phyloP scores from a whole-genome alignment of 2,888 invertebrate genomes.

The Quadroppia sp. region DNA sequence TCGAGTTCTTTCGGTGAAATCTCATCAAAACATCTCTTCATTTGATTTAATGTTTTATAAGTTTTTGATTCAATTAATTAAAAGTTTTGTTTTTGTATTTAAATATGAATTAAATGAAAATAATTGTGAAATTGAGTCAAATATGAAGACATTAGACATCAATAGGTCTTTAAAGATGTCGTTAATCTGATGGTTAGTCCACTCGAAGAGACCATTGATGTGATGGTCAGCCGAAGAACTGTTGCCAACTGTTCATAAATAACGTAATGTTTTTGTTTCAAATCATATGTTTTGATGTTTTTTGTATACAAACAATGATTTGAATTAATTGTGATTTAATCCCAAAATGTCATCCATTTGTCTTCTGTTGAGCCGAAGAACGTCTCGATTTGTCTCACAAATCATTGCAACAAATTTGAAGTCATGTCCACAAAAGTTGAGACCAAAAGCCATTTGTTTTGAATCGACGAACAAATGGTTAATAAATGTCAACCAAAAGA shows the following conservation, averaged over 20 bases:
- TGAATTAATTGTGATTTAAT: background rate
- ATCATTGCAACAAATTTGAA: background rate
- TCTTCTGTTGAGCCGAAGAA: background rate
- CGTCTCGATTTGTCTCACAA: background rate
- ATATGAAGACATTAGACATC: too few species aligned
- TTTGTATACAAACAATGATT: background rate
- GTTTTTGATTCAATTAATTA: too few species aligned
- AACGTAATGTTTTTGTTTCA: background rate
- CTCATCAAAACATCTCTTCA: background rate
- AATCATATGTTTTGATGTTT: background rate
- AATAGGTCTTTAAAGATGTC: too few species aligned
- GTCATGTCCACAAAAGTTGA: background rate
- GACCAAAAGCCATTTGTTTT: background rate
- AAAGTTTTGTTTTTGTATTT: too few species aligned
- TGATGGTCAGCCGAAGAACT: too few species aligned
- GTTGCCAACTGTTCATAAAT: too few species aligned
- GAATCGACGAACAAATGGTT: background rate
- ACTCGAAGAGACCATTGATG: too few species aligned
- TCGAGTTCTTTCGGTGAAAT: background rate
- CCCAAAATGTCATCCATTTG: background rate
- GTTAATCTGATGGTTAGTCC: too few species aligned
- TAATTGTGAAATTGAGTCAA: too few species aligned
- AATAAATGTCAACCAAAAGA: background rate
- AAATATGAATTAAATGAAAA: too few species aligned
- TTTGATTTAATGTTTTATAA: background rate